phyloP scores from a whole-genome alignment of 2,888 invertebrate species.

The Saturnia japonica region DNA sequence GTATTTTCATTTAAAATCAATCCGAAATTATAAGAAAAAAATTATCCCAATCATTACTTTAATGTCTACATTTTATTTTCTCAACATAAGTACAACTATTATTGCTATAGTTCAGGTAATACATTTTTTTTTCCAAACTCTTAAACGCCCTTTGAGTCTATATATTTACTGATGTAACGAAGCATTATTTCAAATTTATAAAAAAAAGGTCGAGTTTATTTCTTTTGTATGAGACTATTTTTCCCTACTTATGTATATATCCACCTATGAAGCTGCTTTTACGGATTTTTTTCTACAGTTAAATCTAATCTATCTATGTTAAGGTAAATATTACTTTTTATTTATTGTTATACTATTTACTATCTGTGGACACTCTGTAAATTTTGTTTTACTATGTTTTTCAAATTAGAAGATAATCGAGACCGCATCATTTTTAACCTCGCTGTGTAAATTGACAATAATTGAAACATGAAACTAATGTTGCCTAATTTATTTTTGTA shows the following conservation, averaged over 20 bases:
- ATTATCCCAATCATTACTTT: background rate
- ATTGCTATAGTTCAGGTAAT: constrained; percentile 25
- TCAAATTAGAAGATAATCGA: too few relatives aligned
- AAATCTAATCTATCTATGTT: too few relatives aligned
- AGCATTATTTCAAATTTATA: background rate
- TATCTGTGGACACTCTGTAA: background rate
- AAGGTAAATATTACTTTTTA: constrained; percentile 32
- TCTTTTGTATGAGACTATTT: background rate
- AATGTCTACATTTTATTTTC: constrained; percentile 22
- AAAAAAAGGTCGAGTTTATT: background rate
- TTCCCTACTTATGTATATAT: background rate
- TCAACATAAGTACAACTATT: constrained; percentile 47
- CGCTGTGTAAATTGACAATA: too few relatives aligned
- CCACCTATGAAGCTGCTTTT: background rate
- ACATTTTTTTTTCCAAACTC: background rate
- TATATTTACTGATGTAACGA: background rate
- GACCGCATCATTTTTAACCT: too few relatives aligned
- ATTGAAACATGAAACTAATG: too few relatives aligned
- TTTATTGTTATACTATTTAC: constrained; percentile 42
- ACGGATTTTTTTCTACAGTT: background rate
- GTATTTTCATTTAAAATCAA: background rate
- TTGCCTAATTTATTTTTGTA: too few relatives aligned
- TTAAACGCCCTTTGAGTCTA: background rate
- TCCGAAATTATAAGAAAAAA: background rate
- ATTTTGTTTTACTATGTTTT: too few relatives aligned